These are phyloP conservation scores for Polietes domitor DNA, from an alignment of 2,888 invertebrate genomes.

Conservation along the genomic window DNA sequence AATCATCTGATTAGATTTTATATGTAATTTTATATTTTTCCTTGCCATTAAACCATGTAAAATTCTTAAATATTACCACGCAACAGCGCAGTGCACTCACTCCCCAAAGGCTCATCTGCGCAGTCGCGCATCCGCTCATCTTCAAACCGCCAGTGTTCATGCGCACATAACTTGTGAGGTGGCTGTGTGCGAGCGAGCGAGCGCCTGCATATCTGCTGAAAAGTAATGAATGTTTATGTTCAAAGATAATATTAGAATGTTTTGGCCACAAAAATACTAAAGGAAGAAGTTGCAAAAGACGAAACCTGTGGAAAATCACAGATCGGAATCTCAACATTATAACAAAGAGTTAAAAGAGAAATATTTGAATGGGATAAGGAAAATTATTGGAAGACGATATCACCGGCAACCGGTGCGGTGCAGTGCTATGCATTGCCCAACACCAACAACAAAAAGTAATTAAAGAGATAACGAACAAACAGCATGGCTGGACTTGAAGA, in stretches of 20 bases:
- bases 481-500: not conserved
- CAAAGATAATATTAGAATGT: conserved; percentile 67
- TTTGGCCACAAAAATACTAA: conserved; percentile 39
- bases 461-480: conserved; percentile 59
- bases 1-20: conserved; percentile 67
- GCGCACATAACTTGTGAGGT: not conserved
- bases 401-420: conserved; percentile 2
- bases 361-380: conserved; percentile 59
- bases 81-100: conserved; percentile 43
- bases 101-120: conserved; percentile 28
- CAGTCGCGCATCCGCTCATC: conserved; percentile 46
- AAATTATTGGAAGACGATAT: conserved; percentile 61
- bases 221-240: conserved; percentile 67
- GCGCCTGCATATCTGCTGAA: conserved; percentile 48
- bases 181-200: too few species aligned
- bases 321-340: conserved; percentile 60
- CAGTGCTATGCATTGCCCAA: not conserved
- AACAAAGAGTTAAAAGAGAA: conserved; percentile 43
- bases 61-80: conserved; percentile 67
- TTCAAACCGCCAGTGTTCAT: conserved; percentile 10
- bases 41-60: conserved; percentile 65
- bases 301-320: conserved; percentile 35
- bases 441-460: conserved; percentile 57
- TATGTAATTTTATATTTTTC: conserved; percentile 66
- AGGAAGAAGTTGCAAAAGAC: conserved; percentile 28